Percentiles rank a stretch among this genome's conserved stretches.
Evolutionary conservation across 1,140 invertebrate genomes (phyloP).

Genomic region (Caenorhabditis remanei): DNA sequence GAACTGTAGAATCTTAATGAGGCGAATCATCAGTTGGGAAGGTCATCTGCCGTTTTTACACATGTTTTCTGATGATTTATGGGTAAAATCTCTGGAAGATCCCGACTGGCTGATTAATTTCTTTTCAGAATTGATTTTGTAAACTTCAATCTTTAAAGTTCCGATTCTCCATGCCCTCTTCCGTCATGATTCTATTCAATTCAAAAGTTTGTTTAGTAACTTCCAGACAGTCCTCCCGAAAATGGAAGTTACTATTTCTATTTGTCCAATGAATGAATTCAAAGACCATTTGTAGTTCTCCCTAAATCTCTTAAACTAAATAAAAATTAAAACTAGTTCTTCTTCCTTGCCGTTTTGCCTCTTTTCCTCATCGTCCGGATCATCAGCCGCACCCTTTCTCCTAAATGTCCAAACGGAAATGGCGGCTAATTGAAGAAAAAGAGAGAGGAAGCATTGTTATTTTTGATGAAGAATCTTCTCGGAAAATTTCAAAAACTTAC

Average conservation of each 20-base stretch:
- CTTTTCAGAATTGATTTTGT: not conserved
- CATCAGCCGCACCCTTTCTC: slow-evolving; percentile 3
- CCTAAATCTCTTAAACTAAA: not conserved
- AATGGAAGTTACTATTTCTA: slow-evolving; percentile 9
- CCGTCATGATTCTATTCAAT: not conserved
- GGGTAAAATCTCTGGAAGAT: too few species aligned
- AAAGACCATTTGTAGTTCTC: slow-evolving; percentile 39
- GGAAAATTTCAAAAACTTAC: slow-evolving; percentile 4
- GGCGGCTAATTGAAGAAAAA: slow-evolving; percentile 50
- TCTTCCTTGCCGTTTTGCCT: not conserved
- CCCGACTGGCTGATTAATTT: too few species aligned
- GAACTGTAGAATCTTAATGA: not conserved
- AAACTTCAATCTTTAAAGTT: slow-evolving; percentile 8
- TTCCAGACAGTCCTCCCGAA: slow-evolving; percentile 22
- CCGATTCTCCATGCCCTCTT: not conserved
- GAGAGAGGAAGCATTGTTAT: not conserved
- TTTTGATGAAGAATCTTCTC: too few species aligned
- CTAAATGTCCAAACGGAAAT: slow-evolving; percentile 19
- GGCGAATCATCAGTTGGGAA: not conserved
- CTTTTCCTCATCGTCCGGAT: slow-evolving; percentile 17
- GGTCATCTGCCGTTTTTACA: too few species aligned
- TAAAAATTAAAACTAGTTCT: slow-evolving; percentile 5
- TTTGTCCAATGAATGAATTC: slow-evolving; percentile 14
- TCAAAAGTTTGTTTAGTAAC: slow-evolving; percentile 26
- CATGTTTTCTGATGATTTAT: too few species aligned